A percentile compares a stretch with the other conserved stretches of the same genome.
Conservation (phyloP, 2,888 invertebrate genomes). For the Argyra leucocephala region DNA sequence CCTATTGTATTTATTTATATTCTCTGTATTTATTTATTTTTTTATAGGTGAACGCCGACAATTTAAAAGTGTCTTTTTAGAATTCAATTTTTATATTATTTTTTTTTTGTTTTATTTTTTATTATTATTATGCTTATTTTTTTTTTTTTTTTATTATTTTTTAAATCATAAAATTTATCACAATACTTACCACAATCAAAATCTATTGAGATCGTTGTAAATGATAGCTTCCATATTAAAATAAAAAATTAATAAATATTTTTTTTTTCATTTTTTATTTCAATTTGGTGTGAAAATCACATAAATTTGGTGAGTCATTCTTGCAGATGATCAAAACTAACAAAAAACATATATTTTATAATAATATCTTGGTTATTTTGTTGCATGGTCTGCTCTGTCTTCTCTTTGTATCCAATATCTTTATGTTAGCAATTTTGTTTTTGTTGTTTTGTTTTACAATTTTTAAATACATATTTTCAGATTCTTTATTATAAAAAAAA, state of each 20-base stretch:
- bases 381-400: too few species aligned
- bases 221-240: conserved; percentile 3
- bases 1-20: neutral
- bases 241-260: neutral
- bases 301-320: conserved; percentile 1
- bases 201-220: neutral
- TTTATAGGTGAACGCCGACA: neutral
- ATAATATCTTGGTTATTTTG: too few species aligned
- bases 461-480: too few species aligned
- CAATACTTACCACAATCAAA: neutral
- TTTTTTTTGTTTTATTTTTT: neutral
- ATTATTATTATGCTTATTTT: neutral
- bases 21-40: neutral
- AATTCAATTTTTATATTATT: neutral
- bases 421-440: too few species aligned
- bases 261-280: too few species aligned
- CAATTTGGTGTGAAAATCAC: conserved; percentile 1
- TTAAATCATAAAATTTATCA: neutral
- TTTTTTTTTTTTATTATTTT: neutral
- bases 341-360: neutral
- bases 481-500: too few species aligned
- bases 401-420: too few species aligned
- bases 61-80: neutral
- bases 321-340: neutral
- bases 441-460: too few species aligned